Base-by-base conservation (phyloP, 1,140 invertebrate genomes). In the Hirudo medicinalis region DNA sequence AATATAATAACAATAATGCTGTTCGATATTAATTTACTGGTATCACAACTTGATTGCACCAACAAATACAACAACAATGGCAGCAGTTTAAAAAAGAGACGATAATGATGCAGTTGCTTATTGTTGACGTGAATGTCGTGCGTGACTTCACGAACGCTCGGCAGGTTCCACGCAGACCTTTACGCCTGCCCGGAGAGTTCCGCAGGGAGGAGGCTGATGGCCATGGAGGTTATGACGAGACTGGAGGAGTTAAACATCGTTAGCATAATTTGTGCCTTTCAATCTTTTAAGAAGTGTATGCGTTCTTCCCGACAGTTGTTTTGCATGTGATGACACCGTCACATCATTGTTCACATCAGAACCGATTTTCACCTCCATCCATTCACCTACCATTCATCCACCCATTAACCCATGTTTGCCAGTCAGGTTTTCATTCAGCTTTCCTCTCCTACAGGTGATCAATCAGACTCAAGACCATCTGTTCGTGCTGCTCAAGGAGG, bases 391-490 rank as follows among this genome's bases (percentile, higher is more conserved):
- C 54, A n/a, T 25, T 13, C 57, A 25, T 15, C 29, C 57, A 6
- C 2, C 76, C 9, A n/a, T 4, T 63, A 22, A 25, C 57, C 29
- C 5, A 4, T 32, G 0, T 20, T n/a, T 32, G 22, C 19, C 15
- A n/a, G 20, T 57, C 54, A n/a, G n/a, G n/a, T 25, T 57, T 25
- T 57, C 54, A n/a, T 25, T 57, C 54, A n/a, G 20, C 25, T 25
- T 57, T 3, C 2, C 20, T 63, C 57, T n/a, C 13, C 22, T 11
- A 63, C 57, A 85, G 84, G 85, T 89, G 43, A 85, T 98, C 71
- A 92, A 91, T 78, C 92, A 97, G 86, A 98, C 95, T 6, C 88
- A 93, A 80, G 94, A 97, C 81, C 94, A 98, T 84, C 87, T 93
- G 72, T 90, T 94, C 80, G 87, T 94, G 32, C 91, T 99, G 0